Base-by-base conservation (phyloP, 2,888 invertebrate genomes). In the Harpagoxenus sublaevis region DNA sequence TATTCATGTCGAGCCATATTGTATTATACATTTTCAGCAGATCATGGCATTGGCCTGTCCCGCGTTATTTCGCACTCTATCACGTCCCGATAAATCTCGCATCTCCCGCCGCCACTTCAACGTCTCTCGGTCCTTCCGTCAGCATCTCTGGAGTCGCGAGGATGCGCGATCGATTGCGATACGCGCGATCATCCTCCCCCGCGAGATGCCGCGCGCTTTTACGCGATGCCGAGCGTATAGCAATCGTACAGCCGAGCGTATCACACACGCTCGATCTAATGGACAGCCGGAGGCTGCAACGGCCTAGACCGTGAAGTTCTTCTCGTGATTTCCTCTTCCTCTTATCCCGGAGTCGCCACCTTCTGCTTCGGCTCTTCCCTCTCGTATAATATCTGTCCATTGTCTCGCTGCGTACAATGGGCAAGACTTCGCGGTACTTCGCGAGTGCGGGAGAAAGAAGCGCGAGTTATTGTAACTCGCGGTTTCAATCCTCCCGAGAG, bases 211-310 rank as follows among this genome's bases (percentile, higher is more conserved):
- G 66, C 65, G 57, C 35, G 70, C 70, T 81, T 81, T 81, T 83
- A 23, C 62, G 60, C 31, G 68, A 70, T 51, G 66, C 77, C 60
- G 66, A 60, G 83, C 70, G 65, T 75, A 81, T 75, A 81, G 84
- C 89, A 89, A 89, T 89, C 84, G 85, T 62, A 23, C 23, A 66
- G 79, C 42, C 53, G 48, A 53, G 81, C 62, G 23, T 89, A 89
- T 89, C 86, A 53, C 63, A 60, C 83, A 84, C 85, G 84, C 83
- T 85, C 84, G 81, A 89, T 89, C 85, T 83, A 89, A 89, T 88
- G 86, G 88, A 88, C 85, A 84, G 89, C 89, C 87, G 48, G 71
- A 81, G 86, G 89, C 78, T 77, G 42, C 83, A 10, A 68, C 23
- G 65, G 66, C 45, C 66, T 74, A 57, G 71, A 53, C 23, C 65